These are phyloP conservation scores for Botrylloides violaceus DNA, from an alignment of 23 tunicate species.

Conservation along the genomic window DNA sequence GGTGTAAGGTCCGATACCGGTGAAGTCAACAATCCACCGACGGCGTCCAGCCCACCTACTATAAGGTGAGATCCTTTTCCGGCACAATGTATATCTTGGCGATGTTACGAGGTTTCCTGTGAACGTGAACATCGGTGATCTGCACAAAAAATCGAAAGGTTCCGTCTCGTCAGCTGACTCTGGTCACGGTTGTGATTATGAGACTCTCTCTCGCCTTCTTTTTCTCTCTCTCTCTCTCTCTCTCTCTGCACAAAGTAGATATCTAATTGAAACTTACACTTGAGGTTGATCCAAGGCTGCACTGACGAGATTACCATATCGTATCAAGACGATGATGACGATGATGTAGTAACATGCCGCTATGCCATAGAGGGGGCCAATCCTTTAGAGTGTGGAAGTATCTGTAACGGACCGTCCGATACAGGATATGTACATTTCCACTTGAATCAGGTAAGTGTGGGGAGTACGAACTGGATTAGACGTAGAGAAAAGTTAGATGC, in stretches of 20 bases:
- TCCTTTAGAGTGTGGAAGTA: neutral
- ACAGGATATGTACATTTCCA: neutral
- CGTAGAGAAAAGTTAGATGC: too few species aligned
- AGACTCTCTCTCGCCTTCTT: too few species aligned
- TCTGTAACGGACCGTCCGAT: neutral
- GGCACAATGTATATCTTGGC: too few species aligned
- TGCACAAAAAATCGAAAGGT: too few species aligned
- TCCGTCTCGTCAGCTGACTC: too few species aligned
- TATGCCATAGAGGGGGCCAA: neutral
- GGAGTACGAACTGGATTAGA: too few species aligned
- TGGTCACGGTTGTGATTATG: too few species aligned
- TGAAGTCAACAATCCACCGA: neutral
- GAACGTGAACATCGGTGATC: too few species aligned
- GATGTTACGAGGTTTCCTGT: too few species aligned
- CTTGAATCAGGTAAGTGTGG: neutral
- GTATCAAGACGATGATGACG: neutral
- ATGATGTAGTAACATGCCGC: neutral
- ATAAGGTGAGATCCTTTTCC: neutral
- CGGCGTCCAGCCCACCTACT: neutral
- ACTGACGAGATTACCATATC: neutral
- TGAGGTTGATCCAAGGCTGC: neutral
- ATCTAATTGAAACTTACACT: too few species aligned
- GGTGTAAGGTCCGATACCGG: neutral
- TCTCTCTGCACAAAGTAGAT: too few species aligned
- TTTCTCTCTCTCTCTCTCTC: too few species aligned